Percentiles rank a stretch among this genome's conserved stretches.
These are phyloP conservation scores for Drosophila dives DNA, from an alignment of 2,888 invertebrate genomes.

Conservation along the genomic window DNA sequence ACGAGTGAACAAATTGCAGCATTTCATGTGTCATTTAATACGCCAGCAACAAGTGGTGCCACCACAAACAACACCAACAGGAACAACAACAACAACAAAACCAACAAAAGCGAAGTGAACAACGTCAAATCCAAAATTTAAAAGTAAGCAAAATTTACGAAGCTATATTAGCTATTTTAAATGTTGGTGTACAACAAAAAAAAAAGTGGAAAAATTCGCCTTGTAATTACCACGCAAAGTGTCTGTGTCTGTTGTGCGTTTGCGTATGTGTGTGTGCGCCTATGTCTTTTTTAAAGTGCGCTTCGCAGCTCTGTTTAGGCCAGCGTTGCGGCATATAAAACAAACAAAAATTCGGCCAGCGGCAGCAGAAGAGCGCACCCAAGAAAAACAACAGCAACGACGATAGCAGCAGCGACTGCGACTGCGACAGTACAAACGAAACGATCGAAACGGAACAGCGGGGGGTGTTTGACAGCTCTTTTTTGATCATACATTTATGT, in stretches of 20 bases:
- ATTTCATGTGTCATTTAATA: constrained; percentile 59
- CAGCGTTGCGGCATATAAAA: constrained; percentile 70
- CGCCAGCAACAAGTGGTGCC: constrained; percentile 72
- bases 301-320: constrained; percentile 68
- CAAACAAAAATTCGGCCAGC: constrained; percentile 69
- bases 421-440: constrained; percentile 34
- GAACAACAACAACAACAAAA: constrained; percentile 13
- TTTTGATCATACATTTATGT: constrained; percentile 50
- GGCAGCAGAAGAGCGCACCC: constrained; percentile 31
- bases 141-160: constrained; percentile 50
- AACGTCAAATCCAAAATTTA: constrained; percentile 32
- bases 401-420: constrained; percentile 16
- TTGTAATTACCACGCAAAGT: constrained; percentile 55
- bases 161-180: constrained; percentile 14
- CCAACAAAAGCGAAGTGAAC: constrained; percentile 37
- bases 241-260: constrained; percentile 16
- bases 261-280: constrained; percentile 2
- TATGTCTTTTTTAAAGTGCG: constrained; percentile 51
- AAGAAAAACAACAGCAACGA: constrained; percentile 22
- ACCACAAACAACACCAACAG: constrained; percentile 45
- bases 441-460: constrained; percentile 29
- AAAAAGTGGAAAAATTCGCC: constrained; percentile 26
- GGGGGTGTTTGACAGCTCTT: constrained; percentile 58
- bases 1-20: constrained; percentile 15
- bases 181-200: constrained; percentile 18